phyloP scores from a whole-genome alignment of 2,888 invertebrate genomes.

The Stegophylla sp. region DNA sequence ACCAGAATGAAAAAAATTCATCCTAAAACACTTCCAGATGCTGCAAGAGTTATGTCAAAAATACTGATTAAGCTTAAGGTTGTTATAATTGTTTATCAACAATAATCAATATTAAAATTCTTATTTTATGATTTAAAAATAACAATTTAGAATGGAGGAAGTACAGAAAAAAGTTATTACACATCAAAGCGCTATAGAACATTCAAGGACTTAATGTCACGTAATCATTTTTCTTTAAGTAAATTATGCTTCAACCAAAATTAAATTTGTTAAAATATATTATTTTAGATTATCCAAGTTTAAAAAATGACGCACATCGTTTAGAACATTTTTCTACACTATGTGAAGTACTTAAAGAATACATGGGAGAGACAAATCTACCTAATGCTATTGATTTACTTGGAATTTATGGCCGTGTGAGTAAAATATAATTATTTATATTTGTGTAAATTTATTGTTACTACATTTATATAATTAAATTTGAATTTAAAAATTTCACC shows the following conservation, averaged over 20 bases:
- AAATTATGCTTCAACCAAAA: not conserved
- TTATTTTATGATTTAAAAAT: constrained; percentile 10
- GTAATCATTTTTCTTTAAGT: constrained; percentile 76
- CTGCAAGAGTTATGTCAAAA: constrained; percentile 79
- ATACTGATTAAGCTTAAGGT: constrained; percentile 73
- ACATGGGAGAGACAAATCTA: constrained; percentile 73
- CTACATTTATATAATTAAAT: too few species aligned
- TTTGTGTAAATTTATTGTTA: not conserved
- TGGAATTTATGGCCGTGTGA: constrained; percentile 86
- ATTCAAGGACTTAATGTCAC: constrained; percentile 89
- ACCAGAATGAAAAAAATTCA: constrained; percentile 74
- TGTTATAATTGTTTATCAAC: not conserved
- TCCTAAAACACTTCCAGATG: constrained; percentile 80
- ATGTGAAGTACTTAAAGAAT: constrained; percentile 75
- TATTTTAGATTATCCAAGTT: constrained; percentile 78
- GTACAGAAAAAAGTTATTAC: constrained; percentile 73
- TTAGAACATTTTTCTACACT: constrained; percentile 82
- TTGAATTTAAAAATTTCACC: too few species aligned
- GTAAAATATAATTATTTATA: constrained; percentile 61
- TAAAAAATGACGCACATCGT: constrained; percentile 76
- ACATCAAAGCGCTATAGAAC: constrained; percentile 74
- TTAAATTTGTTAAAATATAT: not conserved
- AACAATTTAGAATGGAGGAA: constrained; percentile 71
- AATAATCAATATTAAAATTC: constrained; percentile 61
- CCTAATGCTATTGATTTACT: constrained; percentile 80